Conservation (phyloP, 2,888 invertebrate species). For the Stegophylla sp. region DNA sequence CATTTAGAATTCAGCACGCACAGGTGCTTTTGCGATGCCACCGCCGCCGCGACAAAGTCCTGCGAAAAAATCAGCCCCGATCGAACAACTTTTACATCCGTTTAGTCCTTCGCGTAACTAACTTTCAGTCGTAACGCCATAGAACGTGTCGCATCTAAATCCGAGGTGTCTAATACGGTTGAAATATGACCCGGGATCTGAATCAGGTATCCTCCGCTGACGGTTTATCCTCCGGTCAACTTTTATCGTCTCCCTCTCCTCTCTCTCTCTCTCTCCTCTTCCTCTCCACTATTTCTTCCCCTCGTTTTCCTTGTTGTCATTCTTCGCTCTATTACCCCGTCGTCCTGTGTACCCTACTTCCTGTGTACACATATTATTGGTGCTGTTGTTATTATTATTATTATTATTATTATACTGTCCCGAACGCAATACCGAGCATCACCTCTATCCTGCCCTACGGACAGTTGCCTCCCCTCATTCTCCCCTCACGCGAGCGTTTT, state of each 20-base stretch:
- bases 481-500: not conserved
- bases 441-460: not conserved
- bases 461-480: not conserved
- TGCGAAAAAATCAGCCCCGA: conserved; percentile 30
- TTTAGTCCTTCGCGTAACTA: conserved; percentile 31
- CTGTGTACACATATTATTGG: too few relatives aligned
- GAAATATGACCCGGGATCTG: conserved; percentile 45
- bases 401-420: too few relatives aligned
- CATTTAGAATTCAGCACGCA: conserved; percentile 42
- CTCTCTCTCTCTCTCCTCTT: not conserved
- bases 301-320: too few relatives aligned
- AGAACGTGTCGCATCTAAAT: conserved; percentile 39
- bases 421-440: not conserved
- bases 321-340: too few relatives aligned
- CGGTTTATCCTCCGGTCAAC: conserved; percentile 44
- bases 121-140: conserved; percentile 33
- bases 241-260: conserved; percentile 15
- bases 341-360: too few relatives aligned
- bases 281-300: too few relatives aligned
- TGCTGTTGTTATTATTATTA: too few relatives aligned
- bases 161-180: conserved; percentile 42
- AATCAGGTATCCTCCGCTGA: conserved; percentile 21
- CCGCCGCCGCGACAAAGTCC: conserved; percentile 22
- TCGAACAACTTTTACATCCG: conserved; percentile 47
- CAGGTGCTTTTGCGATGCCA: not conserved